These are phyloP conservation scores for Scytalopus superciliaris DNA, from an alignment of 2,113 vertebrate genomes.

Conservation along the genomic window DNA sequence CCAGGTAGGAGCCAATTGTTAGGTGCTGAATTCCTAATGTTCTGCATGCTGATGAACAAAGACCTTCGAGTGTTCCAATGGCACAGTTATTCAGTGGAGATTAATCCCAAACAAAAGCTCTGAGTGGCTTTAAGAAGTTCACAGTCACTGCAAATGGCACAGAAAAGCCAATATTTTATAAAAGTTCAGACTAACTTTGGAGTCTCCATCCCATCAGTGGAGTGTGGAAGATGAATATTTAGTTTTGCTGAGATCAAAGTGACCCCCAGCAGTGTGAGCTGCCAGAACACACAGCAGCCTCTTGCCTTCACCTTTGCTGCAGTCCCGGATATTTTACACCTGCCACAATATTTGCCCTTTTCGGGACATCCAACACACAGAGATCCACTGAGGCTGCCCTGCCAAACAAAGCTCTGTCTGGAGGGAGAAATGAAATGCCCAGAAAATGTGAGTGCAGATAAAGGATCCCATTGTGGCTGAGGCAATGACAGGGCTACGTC, in stretches of 20 bases:
- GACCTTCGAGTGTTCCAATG: background rate
- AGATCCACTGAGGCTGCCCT: background rate
- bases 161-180: background rate
- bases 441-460: fast-evolving
- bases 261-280: fast-evolving
- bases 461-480: conserved; percentile 6
- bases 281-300: background rate
- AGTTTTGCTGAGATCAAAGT: background rate
- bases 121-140: background rate
- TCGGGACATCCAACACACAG: background rate
- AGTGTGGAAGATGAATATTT: fast-evolving
- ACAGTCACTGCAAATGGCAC: fast-evolving
- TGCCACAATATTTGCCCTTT: too few relatives aligned
- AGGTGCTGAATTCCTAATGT: fast-evolving
- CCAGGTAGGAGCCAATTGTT: fast-evolving
- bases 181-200: background rate
- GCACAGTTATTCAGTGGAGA: background rate
- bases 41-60: fast-evolving
- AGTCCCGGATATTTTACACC: background rate
- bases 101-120: background rate
- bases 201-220: background rate
- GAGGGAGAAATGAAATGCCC: background rate
- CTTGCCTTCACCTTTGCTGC: background rate
- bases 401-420: background rate
- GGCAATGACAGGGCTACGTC: background rate